Evolutionary conservation across 2,888 invertebrate species (phyloP).

Genomic region (Nemotelus nigrinus): DNA sequence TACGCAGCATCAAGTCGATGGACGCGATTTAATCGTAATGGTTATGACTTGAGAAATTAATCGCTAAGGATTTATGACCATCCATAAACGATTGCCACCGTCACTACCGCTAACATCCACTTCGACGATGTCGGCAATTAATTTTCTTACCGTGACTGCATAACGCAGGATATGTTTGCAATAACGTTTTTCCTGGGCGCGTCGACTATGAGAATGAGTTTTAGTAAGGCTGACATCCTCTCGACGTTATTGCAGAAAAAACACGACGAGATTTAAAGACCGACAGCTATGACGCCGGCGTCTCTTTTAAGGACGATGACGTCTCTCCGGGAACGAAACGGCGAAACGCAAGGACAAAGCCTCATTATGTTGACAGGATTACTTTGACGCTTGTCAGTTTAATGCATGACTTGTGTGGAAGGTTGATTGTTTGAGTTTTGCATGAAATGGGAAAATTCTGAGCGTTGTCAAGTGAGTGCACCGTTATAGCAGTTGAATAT

Average conservation of each 20-base stretch:
- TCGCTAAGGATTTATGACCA: constrained; percentile 27
- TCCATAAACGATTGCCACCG: constrained; percentile 11
- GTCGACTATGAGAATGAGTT: background rate
- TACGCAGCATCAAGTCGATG: background rate
- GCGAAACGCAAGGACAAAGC: background rate
- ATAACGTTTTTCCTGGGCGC: background rate
- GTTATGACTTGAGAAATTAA: constrained; percentile 40
- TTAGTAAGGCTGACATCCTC: background rate
- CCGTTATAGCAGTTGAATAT: no score
- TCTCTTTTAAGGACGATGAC: no score
- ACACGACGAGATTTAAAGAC: background rate
- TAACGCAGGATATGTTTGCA: constrained; percentile 27
- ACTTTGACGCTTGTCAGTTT: constrained; percentile 41
- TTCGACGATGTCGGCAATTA: constrained; percentile 27
- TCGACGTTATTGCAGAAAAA: background rate
- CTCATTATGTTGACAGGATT: constrained; percentile 40
- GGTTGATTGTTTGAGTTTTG: background rate
- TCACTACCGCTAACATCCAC: background rate
- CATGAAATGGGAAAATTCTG: no score
- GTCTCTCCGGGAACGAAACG: background rate
- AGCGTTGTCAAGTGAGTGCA: no score
- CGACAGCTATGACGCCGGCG: background rate
- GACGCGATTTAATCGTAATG: constrained; percentile 24
- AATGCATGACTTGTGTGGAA: constrained; percentile 28
- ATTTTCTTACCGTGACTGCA: constrained; percentile 39